Percentiles rank a stretch among this genome's conserved stretches.
These are phyloP conservation scores for Agrotis exclamationis DNA, from an alignment of 2,888 invertebrate species.

Conservation along the genomic window DNA sequence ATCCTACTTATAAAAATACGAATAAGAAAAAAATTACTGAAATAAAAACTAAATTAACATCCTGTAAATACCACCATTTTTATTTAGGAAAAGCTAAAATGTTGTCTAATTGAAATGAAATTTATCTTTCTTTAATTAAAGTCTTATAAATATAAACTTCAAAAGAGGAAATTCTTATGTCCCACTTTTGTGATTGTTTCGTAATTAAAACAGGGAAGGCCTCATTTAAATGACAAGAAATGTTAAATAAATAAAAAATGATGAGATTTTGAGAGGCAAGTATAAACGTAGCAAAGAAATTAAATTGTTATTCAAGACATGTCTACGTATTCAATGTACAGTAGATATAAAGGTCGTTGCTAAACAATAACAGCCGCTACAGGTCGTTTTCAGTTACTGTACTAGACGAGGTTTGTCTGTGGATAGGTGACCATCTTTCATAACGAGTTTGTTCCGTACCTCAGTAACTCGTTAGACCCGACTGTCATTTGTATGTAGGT, in stretches of 20 bases:
- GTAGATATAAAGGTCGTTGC: no score
- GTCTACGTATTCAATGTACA: no score
- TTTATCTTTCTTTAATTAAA: slow-evolving; percentile 21
- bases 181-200: background rate
- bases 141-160: slow-evolving; percentile 21
- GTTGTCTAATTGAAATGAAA: slow-evolving; percentile 13
- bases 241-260: background rate
- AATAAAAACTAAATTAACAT: background rate
- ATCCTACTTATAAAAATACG: no score
- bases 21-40: background rate
- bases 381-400: no score
- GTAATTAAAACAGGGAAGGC: background rate
- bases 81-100: background rate
- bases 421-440: no score
- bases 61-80: background rate
- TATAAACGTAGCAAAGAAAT: no score
- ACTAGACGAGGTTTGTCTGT: no score
- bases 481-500: no score
- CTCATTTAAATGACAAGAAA: background rate
- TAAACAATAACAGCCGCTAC: no score
- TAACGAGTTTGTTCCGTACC: no score
- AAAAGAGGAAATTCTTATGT: slow-evolving; percentile 5
- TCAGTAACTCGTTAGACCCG: no score
- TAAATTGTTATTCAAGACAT: no score
- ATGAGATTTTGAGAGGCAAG: background rate